These are phyloP conservation scores for Aphodius granarius DNA, from an alignment of 2,888 invertebrate genomes.

Conservation along the genomic window DNA sequence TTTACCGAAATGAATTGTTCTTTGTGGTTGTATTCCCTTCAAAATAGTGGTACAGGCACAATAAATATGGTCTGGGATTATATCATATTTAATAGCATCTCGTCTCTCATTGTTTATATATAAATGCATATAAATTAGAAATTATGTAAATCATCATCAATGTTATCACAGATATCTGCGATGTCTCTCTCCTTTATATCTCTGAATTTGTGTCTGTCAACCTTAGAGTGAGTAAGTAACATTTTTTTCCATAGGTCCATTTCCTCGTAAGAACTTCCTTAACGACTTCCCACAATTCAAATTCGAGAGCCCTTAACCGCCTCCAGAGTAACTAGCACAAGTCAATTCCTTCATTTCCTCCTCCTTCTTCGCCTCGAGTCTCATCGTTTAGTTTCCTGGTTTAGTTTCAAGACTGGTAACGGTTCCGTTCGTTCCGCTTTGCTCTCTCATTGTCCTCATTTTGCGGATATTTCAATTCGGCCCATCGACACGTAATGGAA, in stretches of 20 bases:
- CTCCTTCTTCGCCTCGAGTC: background rate
- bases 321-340: background rate
- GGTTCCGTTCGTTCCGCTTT: background rate
- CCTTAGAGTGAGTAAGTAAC: too few species aligned
- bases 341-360: background rate
- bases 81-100: too few species aligned
- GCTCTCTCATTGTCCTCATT: background rate
- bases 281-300: background rate
- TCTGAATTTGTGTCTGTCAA: too few species aligned
- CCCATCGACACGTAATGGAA: background rate
- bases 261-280: background rate
- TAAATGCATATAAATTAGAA: too few species aligned
- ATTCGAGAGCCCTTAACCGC: background rate
- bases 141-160: too few species aligned
- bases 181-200: too few species aligned
- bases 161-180: too few species aligned
- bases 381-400: background rate
- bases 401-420: background rate
- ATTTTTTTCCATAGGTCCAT: background rate
- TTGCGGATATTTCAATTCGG: constrained; percentile 4
- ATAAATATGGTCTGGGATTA: too few species aligned
- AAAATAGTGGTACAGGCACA: too few species aligned
- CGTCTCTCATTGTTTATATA: too few species aligned
- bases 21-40: too few species aligned
- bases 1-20: too few species aligned